Percentiles rank a stretch among this genome's conserved stretches.
These are phyloP conservation scores for Pheosia tremula DNA, from an alignment of 2,888 invertebrate genomes.

Conservation along the genomic window DNA sequence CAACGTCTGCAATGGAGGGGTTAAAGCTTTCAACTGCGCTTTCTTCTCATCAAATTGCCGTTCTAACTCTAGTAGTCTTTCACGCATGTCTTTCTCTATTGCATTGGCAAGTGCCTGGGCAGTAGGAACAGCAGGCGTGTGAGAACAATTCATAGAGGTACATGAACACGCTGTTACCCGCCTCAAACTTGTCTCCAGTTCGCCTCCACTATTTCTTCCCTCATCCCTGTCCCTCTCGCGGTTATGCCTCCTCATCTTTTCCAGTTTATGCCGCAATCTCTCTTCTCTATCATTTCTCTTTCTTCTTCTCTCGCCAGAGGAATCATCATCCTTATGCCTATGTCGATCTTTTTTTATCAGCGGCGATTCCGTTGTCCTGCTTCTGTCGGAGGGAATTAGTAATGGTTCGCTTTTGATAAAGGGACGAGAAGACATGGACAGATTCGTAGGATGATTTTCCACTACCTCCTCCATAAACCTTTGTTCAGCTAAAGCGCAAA, in stretches of 20 bases:
- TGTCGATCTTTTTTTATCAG: conserved; percentile 66
- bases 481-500: conserved; percentile 94
- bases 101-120: conserved; percentile 87
- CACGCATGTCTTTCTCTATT: conserved; percentile 92
- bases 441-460: conserved; percentile 57
- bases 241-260: conserved; percentile 75
- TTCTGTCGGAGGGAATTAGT: conserved; percentile 63
- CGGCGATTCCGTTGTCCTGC: conserved; percentile 46
- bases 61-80: conserved; percentile 91
- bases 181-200: conserved; percentile 71
- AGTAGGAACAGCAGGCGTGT: conserved; percentile 70
- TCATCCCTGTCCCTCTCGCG: conserved; percentile 68
- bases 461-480: conserved; percentile 91
- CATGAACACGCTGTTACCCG: conserved; percentile 74
- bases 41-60: conserved; percentile 93
- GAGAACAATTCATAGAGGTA: conserved; percentile 57
- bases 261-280: conserved; percentile 71
- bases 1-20: conserved; percentile 79
- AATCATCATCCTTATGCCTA: conserved; percentile 68
- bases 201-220: conserved; percentile 59
- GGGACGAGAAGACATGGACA: conserved; percentile 56
- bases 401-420: conserved; percentile 71
- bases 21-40: conserved; percentile 90
- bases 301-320: conserved; percentile 68
- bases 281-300: conserved; percentile 75